A percentile compares a stretch with the other conserved stretches of the same genome.
Evolutionary conservation across 2,888 invertebrate species (phyloP).

Genomic region (Drosophila ezoana): DNA sequence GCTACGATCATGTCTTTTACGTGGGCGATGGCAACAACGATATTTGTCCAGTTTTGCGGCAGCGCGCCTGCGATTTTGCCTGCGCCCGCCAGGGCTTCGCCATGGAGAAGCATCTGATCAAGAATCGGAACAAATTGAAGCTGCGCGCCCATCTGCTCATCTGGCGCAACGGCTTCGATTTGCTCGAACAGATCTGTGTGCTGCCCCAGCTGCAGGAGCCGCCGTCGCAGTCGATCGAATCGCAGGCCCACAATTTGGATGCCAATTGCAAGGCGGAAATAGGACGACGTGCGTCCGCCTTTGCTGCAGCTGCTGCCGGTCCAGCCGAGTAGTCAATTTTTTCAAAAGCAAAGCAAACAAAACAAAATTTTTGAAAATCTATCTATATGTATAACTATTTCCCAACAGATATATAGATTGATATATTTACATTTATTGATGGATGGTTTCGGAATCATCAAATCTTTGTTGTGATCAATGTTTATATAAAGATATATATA

Average conservation of each 20-base stretch:
- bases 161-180: constrained; percentile 83
- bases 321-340: constrained; percentile 26
- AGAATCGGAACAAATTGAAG: constrained; percentile 77
- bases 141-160: constrained; percentile 75
- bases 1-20: constrained; percentile 88
- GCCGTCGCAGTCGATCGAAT: not conserved
- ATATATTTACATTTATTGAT: not conserved
- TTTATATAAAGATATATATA: constrained; percentile 26
- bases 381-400: not conserved
- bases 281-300: constrained; percentile 55
- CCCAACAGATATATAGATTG: not conserved
- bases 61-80: constrained; percentile 87
- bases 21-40: constrained; percentile 93
- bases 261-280: constrained; percentile 43
- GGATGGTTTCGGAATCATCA: constrained; percentile 4
- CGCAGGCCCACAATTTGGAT: constrained; percentile 12
- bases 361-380: not conserved
- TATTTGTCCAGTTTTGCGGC: constrained; percentile 89
- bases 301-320: constrained; percentile 32
- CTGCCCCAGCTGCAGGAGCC: constrained; percentile 55
- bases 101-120: constrained; percentile 81
- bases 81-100: constrained; percentile 88
- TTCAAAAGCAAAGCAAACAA: not conserved
- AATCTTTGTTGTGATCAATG: constrained; percentile 49
- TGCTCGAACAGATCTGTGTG: constrained; percentile 72